phyloP scores from a whole-genome alignment of 2,113 vertebrate species.

The Marmota flaviventris region DNA sequence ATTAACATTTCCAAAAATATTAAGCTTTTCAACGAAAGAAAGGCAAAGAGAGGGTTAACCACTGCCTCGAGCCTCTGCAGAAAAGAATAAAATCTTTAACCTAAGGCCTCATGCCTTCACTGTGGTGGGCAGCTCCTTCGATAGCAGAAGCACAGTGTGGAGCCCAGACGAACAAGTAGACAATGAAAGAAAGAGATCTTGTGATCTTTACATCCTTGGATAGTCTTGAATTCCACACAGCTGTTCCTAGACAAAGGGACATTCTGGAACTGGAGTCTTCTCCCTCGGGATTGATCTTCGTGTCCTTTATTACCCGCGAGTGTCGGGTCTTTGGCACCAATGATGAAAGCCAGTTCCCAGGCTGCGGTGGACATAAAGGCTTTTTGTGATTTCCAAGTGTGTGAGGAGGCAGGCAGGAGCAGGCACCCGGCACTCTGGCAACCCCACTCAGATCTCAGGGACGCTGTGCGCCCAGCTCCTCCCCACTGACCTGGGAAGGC shows the following conservation, averaged over 20 bases:
- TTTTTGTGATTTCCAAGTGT: conserved; percentile 71
- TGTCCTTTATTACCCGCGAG: conserved; percentile 78
- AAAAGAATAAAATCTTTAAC: conserved; percentile 76
- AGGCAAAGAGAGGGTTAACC: conserved; percentile 76
- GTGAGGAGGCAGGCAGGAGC: conserved; percentile 54
- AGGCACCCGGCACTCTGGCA: conserved; percentile 48
- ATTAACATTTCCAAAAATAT: no score
- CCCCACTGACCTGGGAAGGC: conserved; percentile 63
- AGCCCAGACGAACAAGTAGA: conserved; percentile 75
- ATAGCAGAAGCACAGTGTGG: conserved; percentile 75
- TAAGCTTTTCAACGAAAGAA: neutral
- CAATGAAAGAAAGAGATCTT: conserved; percentile 81
- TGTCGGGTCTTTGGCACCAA: conserved; percentile 72
- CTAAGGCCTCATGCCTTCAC: conserved; percentile 64
- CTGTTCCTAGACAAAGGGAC: conserved; percentile 82
- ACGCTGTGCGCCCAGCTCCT: neutral
- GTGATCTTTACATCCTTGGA: conserved; percentile 83
- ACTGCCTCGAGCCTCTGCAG: neutral
- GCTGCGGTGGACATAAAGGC: conserved; percentile 65
- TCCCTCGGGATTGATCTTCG: conserved; percentile 79
- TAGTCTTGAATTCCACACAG: conserved; percentile 83
- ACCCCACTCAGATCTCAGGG: conserved; percentile 71
- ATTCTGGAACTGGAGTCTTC: conserved; percentile 83
- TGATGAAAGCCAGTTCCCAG: conserved; percentile 79
- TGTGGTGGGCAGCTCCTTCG: conserved; percentile 64